Evolutionary conservation across 2,113 vertebrate genomes (phyloP), one percentile per base, ranked within the genome.

Genomic region (Onychostoma macrolepis): DNA sequence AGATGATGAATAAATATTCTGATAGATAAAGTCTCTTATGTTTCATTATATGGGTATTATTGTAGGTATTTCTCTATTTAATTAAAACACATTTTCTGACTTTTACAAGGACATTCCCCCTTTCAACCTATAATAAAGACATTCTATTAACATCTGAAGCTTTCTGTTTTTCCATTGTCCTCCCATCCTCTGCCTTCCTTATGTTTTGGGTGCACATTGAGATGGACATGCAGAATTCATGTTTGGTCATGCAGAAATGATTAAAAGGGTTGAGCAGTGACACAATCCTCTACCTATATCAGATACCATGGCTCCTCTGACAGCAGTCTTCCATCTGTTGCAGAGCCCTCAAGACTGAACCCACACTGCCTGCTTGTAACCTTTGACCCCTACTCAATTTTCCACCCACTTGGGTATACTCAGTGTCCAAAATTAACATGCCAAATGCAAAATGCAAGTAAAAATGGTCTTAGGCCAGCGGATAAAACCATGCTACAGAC

Each of bases 241-340:
- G 71, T 72, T 56, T 87, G 78, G 80, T 86, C 87, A 88, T 43
- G 86, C 79, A 69, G 84, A 83, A 80, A 48, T 87, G 85, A 89
- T 88, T 87, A 87, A 78, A 87, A 26, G 71, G 10, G 26, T 58
- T 80, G 12, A 82, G 69, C 65, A 11, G 21, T 26, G 15, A 67
- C 11, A 56, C 69, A 79, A 8, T 69, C 78, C 38, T 79, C 48
- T 72, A 15, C 75, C 30, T 43, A 80, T 65, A 83, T 88, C 89
- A 83, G 53, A 48, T 89, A 58, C 82, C 86, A 30, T 53, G 38
- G 74, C 6, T 65, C 56, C 26, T 72, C 45, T 87, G 53, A 79
- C 41, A 28, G 48, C 76, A 78, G 88, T 41, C 58, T 90, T 30
- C 84, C 90, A 91, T 81, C 89, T 91, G 90, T 80, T 87, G 2